Evolutionary conservation across 2,797 vertebrate genomes (phyloP), one percentile per base, ranked within the genome.

Genomic region (Pseudochaenichthys georgianus): DNA sequence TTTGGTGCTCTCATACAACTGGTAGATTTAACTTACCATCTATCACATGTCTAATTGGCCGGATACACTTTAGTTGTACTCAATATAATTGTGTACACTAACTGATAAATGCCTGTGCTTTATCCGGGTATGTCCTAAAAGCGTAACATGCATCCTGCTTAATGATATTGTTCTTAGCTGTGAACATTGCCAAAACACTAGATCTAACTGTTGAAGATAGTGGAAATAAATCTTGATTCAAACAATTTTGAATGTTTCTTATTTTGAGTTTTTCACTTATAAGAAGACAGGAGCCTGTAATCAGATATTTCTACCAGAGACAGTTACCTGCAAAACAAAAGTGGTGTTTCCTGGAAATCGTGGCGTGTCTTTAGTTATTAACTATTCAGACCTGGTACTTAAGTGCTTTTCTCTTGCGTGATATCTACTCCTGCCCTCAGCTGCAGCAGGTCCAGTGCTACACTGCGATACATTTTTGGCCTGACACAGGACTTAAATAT

Each of bases 401-500:
- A 19, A 84, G 55, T 62, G 70, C 73, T 74, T 81, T 74, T 73
- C 59, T 63, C 63, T 77, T 62, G 71, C 54, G 28, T 81, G 75
- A 65, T 59, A 48, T 70, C 7, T 61, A 58, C 45, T 80, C 21
- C 58, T 74, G 68, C 55, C 76, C 77, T 55, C 34, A 84, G 75
- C 65, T 72, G 72, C 52, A 66, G 45, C 57, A 58, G 64, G 45
- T 81, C 50, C 73, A 50, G 64, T 0, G 8, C 53, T 58, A 12
- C 43, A 69, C 61, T 65, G 52, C 78, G 78, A 70, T 74, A 28
- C 28, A 28, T 66, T 78, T 31, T 54, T 74, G 72, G 59, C 21
- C 43, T 80, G 55, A 77, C 63, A 73, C 60, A 13, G 70, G 21
- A 51, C 71, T 78, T 73, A 68, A 87, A 80, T 80, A 74, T 71